These are phyloP conservation scores for Chrysopilus asiliformis DNA, from an alignment of 2,888 invertebrate genomes.

Conservation along the genomic window DNA sequence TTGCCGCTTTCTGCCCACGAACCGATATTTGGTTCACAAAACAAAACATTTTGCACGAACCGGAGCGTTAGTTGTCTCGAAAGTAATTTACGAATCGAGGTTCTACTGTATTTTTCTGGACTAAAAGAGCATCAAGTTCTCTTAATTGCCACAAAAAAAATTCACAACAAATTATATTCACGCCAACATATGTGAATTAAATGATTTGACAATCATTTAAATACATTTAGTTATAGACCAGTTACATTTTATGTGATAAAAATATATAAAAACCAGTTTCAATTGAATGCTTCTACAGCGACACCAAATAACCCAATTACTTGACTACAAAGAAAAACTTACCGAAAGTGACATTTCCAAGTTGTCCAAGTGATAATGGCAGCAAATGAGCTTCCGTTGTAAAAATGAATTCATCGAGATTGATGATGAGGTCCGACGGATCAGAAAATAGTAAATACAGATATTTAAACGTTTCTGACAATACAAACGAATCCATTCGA, in stretches of 20 bases:
- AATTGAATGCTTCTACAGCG: too few species aligned
- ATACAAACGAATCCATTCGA: conserved; percentile 95
- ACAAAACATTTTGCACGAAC: too few species aligned
- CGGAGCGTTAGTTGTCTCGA: too few species aligned
- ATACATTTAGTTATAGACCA: too few species aligned
- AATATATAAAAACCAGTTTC: too few species aligned
- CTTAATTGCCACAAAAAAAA: background rate
- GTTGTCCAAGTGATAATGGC: conserved; percentile 66
- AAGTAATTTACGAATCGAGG: too few species aligned
- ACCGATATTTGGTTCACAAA: too few species aligned
- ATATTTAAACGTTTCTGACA: conserved; percentile 97
- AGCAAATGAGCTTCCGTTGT: conserved; percentile 94
- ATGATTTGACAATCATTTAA: conserved; percentile 1
- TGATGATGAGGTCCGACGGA: conserved; percentile 64
- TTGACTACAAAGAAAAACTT: too few species aligned
- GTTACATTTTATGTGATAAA: conserved; percentile 8
- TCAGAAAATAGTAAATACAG: conserved; percentile 87
- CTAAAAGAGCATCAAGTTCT: too few species aligned
- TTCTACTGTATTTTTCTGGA: too few species aligned
- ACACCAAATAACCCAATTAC: too few species aligned
- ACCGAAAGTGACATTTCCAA: conserved; percentile 41
- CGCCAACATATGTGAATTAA: background rate
- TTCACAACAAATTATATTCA: background rate
- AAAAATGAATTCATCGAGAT: conserved; percentile 75
- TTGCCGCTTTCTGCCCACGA: too few species aligned